These are phyloP conservation scores for Sisor rabdophorus DNA, from an alignment of 2,113 vertebrate genomes.

Conservation along the genomic window DNA sequence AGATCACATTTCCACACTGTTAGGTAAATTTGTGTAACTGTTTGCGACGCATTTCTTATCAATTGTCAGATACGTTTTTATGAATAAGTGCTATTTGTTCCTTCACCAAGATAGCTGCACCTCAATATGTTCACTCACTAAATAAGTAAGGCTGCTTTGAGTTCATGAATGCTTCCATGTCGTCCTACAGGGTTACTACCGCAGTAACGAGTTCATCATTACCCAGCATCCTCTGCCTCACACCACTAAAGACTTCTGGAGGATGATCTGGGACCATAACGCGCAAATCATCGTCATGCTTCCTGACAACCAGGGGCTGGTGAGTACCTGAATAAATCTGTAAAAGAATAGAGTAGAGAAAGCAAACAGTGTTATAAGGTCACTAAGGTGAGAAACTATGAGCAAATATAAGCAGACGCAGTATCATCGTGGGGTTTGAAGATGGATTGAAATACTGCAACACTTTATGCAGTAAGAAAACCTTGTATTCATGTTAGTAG, in stretches of 20 bases:
- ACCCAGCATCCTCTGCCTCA: slow-evolving; percentile 95
- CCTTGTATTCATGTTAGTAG: background rate
- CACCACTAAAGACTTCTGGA: slow-evolving; percentile 94
- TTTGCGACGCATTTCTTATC: too few relatives aligned
- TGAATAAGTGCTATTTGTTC: background rate
- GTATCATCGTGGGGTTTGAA: background rate
- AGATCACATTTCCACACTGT: background rate
- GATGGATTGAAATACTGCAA: background rate
- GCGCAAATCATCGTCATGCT: slow-evolving; percentile 95
- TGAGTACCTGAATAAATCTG: slow-evolving; percentile 57
- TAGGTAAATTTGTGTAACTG: background rate
- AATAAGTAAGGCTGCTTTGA: slow-evolving; percentile 2
- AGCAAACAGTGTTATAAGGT: background rate
- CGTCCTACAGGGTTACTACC: slow-evolving; percentile 80
- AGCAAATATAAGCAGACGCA: background rate
- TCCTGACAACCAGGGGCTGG: slow-evolving; percentile 89
- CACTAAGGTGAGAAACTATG: background rate
- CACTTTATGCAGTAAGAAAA: background rate
- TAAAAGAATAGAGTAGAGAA: too few relatives aligned
- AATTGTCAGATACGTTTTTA: background rate
- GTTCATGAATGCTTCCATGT: slow-evolving; percentile 4
- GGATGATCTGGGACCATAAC: slow-evolving; percentile 98
- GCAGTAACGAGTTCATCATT: slow-evolving; percentile 94
- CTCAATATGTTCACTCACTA: background rate
- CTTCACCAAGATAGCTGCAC: background rate